A percentile compares a stretch with the other conserved stretches of the same genome.
These are phyloP conservation scores for Peromyscus eremicus DNA, from an alignment of 2,797 vertebrate species.

Conservation along the genomic window DNA sequence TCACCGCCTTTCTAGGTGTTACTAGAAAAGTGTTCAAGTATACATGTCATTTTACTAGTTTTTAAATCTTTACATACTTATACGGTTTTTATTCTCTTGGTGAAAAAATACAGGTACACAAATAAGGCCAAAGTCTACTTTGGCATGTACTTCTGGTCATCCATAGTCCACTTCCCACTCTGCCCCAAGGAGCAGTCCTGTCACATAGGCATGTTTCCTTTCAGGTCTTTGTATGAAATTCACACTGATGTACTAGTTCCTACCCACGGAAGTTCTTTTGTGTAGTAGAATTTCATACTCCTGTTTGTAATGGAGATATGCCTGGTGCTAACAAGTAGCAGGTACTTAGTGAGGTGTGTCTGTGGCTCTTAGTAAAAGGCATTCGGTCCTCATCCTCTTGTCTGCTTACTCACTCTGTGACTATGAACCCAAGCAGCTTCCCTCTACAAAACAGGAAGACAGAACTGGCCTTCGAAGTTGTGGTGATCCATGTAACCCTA, in stretches of 20 bases:
- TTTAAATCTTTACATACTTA: constrained; percentile 23
- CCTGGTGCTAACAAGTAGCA: neutral
- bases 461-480: neutral
- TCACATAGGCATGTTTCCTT: neutral
- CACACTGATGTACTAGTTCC: neutral
- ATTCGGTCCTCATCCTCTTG: neutral
- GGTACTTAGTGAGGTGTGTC: neutral
- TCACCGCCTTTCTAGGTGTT: neutral
- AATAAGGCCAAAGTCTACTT: neutral
- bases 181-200: neutral
- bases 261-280: neutral
- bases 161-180: neutral
- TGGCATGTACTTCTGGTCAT: neutral
- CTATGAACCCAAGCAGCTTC: neutral
- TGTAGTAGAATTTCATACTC: neutral
- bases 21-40: neutral
- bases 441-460: neutral
- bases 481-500: neutral
- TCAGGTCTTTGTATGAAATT: neutral
- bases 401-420: neutral
- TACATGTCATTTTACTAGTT: neutral
- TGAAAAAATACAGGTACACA: neutral
- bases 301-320: neutral
- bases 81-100: neutral
- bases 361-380: neutral